These are phyloP conservation scores for Terrapene triunguis DNA, from an alignment of 2,113 vertebrate genomes.

Conservation along the genomic window DNA sequence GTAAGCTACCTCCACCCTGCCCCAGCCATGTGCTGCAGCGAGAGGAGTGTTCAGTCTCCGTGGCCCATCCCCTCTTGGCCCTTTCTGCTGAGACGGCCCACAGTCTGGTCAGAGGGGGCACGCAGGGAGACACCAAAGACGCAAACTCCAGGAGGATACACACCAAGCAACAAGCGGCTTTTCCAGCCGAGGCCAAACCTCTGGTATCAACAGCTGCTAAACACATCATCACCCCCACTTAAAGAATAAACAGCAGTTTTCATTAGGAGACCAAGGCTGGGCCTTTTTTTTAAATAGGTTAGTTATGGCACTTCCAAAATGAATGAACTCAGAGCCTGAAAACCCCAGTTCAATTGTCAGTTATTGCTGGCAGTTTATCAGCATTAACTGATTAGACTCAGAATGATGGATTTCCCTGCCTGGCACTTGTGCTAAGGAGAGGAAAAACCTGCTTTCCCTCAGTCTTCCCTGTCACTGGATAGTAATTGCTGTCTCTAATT, in stretches of 20 bases:
- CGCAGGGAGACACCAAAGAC: accelerated
- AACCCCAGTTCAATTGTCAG: conserved; percentile 78
- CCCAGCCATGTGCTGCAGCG: background rate
- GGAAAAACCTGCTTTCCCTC: conserved; percentile 29
- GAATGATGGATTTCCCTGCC: conserved; percentile 82
- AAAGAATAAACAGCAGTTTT: conserved; percentile 50
- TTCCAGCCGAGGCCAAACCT: background rate
- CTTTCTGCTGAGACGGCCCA: background rate
- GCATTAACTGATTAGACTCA: conserved; percentile 83
- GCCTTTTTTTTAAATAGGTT: conserved; percentile 58
- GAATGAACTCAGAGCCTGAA: conserved; percentile 75
- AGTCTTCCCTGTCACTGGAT: conserved; percentile 18
- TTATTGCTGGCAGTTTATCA: conserved; percentile 87
- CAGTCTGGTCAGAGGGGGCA: accelerated
- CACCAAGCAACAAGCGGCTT: conserved; percentile 19
- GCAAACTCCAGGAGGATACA: background rate
- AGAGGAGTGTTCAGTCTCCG: background rate
- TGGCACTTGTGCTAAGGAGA: background rate
- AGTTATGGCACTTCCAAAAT: conserved; percentile 73
- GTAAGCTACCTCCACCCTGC: background rate
- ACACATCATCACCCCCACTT: conserved; percentile 54
- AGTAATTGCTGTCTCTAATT: conserved; percentile 56
- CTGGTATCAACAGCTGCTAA: conserved; percentile 48
- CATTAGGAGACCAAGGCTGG: conserved; percentile 39
- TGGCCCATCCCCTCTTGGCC: background rate